Conservation (phyloP, 2,888 invertebrate genomes). For the Pristionchus arcanus region DNA sequence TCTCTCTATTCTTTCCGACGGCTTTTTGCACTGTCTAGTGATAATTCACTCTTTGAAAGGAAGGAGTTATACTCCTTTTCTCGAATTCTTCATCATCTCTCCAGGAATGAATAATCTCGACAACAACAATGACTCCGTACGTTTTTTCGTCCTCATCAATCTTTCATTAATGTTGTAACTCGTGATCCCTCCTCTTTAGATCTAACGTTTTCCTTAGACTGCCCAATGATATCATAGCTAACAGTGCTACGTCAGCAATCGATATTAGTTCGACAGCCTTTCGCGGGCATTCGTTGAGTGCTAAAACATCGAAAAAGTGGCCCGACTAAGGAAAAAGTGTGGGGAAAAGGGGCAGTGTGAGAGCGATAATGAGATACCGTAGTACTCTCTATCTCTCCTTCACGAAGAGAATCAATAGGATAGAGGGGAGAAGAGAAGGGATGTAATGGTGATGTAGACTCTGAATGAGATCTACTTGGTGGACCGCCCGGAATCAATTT, state of each 20-base stretch:
- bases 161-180: too few relatives aligned
- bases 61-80: not conserved
- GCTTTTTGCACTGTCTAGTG: not conserved
- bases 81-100: not conserved
- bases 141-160: not conserved
- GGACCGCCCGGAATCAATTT: not conserved
- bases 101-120: not conserved
- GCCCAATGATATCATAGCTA: not conserved
- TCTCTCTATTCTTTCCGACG: not conserved
- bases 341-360: not conserved
- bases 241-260: not conserved
- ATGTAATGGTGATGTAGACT: not conserved
- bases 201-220: too few relatives aligned
- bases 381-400: not conserved
- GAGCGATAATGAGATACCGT: not conserved
- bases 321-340: not conserved
- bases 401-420: not conserved
- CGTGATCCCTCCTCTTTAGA: too few relatives aligned
- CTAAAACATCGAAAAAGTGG: not conserved
- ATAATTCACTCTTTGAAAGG: not conserved
- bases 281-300: not conserved
- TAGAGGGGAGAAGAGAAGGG: conserved; percentile 9
- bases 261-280: not conserved
- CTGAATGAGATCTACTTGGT: not conserved
- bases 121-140: not conserved